A percentile compares a stretch with the other conserved stretches of the same genome.
Evolutionary conservation across 2,888 invertebrate genomes (phyloP).

Genomic region (Epinotia ramella): DNA sequence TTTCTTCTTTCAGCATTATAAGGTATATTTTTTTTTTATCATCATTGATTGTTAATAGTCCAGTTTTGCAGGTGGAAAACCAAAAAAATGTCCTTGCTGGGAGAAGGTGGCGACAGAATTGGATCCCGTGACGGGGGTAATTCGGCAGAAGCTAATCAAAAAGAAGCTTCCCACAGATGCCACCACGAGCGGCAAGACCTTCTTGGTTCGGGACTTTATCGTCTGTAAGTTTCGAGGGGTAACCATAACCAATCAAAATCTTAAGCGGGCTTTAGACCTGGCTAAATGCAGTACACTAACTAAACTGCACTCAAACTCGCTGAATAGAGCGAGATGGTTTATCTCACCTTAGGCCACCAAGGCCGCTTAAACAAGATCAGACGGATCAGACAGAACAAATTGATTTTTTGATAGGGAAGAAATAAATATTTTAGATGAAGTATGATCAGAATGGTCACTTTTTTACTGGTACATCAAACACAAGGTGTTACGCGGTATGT

Average conservation of each 20-base stretch:
- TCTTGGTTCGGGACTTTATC: slow-evolving; percentile 84
- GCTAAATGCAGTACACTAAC: too few species aligned
- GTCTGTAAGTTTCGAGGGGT: slow-evolving; percentile 74
- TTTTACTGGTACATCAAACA: too few species aligned
- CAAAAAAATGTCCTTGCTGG: slow-evolving; percentile 66
- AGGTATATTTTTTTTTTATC: background rate
- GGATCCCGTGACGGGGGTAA: slow-evolving; percentile 62
- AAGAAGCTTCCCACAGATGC: slow-evolving; percentile 79
- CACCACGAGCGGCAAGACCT: slow-evolving; percentile 74
- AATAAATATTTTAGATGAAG: background rate
- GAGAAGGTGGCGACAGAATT: slow-evolving; percentile 64
- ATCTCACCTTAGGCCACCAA: too few species aligned
- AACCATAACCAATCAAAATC: background rate
- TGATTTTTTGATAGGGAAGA: background rate
- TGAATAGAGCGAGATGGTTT: too few species aligned
- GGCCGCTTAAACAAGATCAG: too few species aligned
- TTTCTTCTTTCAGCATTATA: background rate
- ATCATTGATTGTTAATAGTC: background rate
- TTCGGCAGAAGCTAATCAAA: slow-evolving; percentile 67
- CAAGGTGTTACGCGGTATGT: too few species aligned
- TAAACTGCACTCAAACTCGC: too few species aligned
- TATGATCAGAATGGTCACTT: background rate
- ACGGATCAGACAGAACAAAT: too few species aligned
- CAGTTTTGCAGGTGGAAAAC: slow-evolving; percentile 61
- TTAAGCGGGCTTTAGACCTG: background rate